A percentile compares a stretch with the other conserved stretches of the same genome.
Evolutionary conservation across 2,797 vertebrate genomes (phyloP).

Genomic region (Yasuhikotakia modesta): DNA sequence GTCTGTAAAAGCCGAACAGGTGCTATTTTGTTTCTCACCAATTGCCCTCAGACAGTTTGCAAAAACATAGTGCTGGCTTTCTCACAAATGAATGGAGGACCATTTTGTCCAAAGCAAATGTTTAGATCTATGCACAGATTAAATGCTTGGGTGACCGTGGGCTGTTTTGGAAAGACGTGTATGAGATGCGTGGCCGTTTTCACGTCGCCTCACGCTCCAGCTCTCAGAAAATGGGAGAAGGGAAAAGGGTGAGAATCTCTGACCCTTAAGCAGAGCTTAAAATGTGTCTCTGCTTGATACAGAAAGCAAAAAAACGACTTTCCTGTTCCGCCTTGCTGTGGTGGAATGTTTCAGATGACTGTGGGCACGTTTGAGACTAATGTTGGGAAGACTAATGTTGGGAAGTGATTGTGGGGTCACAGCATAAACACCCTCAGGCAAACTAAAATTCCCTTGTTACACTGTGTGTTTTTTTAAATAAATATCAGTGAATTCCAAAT

Average conservation of each 20-base stretch:
- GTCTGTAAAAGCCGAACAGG: slow-evolving; percentile 75
- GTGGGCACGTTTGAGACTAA: slow-evolving; percentile 34
- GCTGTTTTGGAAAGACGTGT: slow-evolving; percentile 44
- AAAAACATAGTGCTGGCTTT: slow-evolving; percentile 51
- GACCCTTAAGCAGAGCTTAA: slow-evolving; percentile 53
- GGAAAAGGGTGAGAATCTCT: slow-evolving; percentile 35
- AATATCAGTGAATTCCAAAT: slow-evolving; percentile 26
- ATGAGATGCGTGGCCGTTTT: slow-evolving; percentile 44
- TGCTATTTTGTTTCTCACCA: slow-evolving; percentile 72
- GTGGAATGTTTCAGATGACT: slow-evolving; percentile 46
- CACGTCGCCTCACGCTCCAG: slow-evolving; percentile 28
- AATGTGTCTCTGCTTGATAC: slow-evolving; percentile 48
- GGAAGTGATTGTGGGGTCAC: slow-evolving; percentile 39
- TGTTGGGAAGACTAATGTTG: slow-evolving; percentile 32
- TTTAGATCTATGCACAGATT: slow-evolving; percentile 57
- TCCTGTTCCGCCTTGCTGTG: slow-evolving; percentile 43
- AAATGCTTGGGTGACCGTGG: slow-evolving; percentile 56
- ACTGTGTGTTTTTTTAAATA: background rate
- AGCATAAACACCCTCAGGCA: slow-evolving; percentile 34
- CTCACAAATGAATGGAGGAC: slow-evolving; percentile 63
- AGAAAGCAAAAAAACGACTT: slow-evolving; percentile 21
- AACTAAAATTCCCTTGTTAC: slow-evolving; percentile 27
- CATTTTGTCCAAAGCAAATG: slow-evolving; percentile 55
- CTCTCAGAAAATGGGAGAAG: slow-evolving; percentile 15
- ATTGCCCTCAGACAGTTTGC: slow-evolving; percentile 55